Percentiles rank a stretch among this genome's conserved stretches.
Conservation (phyloP, 2,888 invertebrate species). For the Mesorhabditis belari region DNA sequence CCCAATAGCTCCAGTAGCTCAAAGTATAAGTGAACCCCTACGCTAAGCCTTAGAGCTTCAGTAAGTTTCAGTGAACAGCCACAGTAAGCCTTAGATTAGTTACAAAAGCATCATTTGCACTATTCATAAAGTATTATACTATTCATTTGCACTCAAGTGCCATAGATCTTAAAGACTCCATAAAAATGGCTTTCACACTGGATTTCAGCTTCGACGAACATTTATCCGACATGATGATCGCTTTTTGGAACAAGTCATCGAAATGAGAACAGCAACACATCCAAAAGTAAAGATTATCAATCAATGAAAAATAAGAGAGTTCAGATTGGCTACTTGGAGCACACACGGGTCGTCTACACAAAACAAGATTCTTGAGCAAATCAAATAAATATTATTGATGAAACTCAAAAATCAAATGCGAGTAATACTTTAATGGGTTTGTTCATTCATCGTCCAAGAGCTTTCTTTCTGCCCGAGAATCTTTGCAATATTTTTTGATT, state of each 20-base stretch:
- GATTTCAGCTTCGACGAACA: constrained; percentile 49
- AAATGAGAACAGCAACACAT: constrained; percentile 53
- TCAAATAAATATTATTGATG: not conserved
- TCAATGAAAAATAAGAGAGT: not conserved
- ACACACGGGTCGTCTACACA: constrained; percentile 52
- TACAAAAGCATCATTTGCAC: too few relatives aligned
- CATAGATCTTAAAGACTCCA: too few relatives aligned
- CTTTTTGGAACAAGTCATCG: constrained; percentile 52
- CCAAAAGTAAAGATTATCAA: constrained; percentile 26
- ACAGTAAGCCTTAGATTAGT: too few relatives aligned
- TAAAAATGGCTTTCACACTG: too few relatives aligned
- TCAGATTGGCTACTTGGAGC: constrained; percentile 47
- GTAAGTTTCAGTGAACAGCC: too few relatives aligned
- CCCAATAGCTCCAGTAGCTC: too few relatives aligned
- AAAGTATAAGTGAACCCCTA: too few relatives aligned
- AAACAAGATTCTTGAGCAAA: constrained; percentile 23
- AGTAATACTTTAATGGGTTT: too few relatives aligned
- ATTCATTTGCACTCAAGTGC: too few relatives aligned
- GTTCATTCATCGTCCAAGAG: not conserved
- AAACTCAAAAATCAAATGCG: not conserved
- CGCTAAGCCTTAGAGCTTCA: too few relatives aligned
- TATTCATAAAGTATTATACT: too few relatives aligned
- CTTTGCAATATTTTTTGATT: not conserved
- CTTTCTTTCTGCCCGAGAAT: not conserved
- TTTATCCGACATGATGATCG: constrained; percentile 52